Evolutionary conservation across 2,797 vertebrate species (phyloP), one percentile per base, ranked within the genome.

Genomic region (Oryzias sinensis): DNA sequence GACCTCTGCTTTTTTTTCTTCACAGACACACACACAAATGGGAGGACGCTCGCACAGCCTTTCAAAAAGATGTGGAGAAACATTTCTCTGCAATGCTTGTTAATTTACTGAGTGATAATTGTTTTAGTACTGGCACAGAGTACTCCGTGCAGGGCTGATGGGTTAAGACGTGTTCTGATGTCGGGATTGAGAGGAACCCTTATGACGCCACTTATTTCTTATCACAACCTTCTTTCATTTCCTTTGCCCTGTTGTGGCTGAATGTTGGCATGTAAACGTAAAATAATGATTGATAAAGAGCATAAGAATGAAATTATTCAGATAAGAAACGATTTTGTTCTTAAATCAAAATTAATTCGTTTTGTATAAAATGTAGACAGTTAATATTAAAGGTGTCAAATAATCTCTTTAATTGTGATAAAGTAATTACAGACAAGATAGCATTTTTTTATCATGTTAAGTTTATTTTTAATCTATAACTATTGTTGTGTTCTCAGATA

Each of bases 71-170:
- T 51, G 41, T 56, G 53, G 56, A 66, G 52, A 64, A 72, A 63
- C 43, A 58, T 46, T 61, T 65, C 62, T 56, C 68, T 45, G 45
- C 16, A 59, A 80, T 64, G 64, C 54, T 60, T 75, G 72, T 77
- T 83, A 76, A 86, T 84, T 82, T 74, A 44, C 58, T 25, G 29
- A 17, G 43, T 68, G 56, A 76, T 87, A 77, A 86, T 85, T 86
- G 79, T 79, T 82, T 76, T 57, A 59, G 72, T 65, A 70, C 64
- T 68, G 78, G 53, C 70, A 18, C 17, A 50, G 52, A 33, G 53
- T 40, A 53, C 77, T 56, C 65, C n/a, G 57, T 49, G 43, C 77
- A 62, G 63, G 77, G 74, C 62, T 75, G 74, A 70, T 68, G 50
- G 17, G 46, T 70, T 76, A 78, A 83, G 42, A 73, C 42, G 61